Conservation (phyloP, 1,140 invertebrate species). For the Bombyx mori region ASM3026992v2 NC_085118.1:3703501-3704000, state of each 20-base stretch:
- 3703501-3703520: too few relatives aligned
- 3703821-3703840: conserved; percentile 6
- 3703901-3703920: conserved; percentile 1
- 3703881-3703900: conserved; percentile 1
- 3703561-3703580: too few relatives aligned
- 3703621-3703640: too few relatives aligned
- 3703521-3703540: too few relatives aligned
- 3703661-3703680: too few relatives aligned
- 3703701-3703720: too few relatives aligned
- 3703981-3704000: not conserved
- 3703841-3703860: conserved; percentile 10
- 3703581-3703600: too few relatives aligned
- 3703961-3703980: conserved; percentile 2
- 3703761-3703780: conserved; percentile 7
- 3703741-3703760: conserved; percentile 8
- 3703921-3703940: conserved; percentile 5
- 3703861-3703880: conserved; percentile 8
- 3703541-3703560: too few relatives aligned
- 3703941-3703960: conserved; percentile 1
- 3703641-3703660: too few relatives aligned
- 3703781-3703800: conserved; percentile 5
- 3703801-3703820: conserved; percentile 3
- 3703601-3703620: too few relatives aligned
- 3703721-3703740: not conserved
- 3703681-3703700: too few relatives aligned